phyloP scores from a whole-genome alignment of 2,113 vertebrate genomes.

The Crotophaga sulcirostris region DNA sequence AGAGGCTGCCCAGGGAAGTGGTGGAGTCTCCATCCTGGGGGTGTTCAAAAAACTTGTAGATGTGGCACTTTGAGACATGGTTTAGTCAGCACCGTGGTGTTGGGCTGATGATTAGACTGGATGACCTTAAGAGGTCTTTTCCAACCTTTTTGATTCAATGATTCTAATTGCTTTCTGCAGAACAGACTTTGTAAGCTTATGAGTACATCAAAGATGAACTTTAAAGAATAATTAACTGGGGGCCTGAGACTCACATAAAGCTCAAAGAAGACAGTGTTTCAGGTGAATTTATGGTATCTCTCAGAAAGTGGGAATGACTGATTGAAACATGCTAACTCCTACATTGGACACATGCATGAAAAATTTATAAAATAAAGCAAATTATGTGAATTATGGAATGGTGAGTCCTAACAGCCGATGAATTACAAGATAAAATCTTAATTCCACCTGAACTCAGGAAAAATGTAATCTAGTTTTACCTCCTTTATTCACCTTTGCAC shows the following conservation, averaged over 20 bases:
- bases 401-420: neutral
- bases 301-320: neutral
- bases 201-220: neutral
- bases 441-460: neutral
- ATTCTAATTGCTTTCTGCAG: neutral
- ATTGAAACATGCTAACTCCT: neutral
- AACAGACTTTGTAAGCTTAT: neutral
- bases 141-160: too few species aligned
- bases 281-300: neutral
- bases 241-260: neutral
- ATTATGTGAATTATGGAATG: neutral
- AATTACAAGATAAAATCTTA: neutral
- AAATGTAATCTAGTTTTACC: neutral
- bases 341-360: neutral
- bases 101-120: too few species aligned
- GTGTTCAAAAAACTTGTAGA: too few species aligned
- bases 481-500: neutral
- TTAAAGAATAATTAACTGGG: neutral
- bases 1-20: too few species aligned
- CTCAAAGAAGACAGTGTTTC: neutral
- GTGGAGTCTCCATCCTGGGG: too few species aligned
- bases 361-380: neutral
- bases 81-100: too few species aligned
- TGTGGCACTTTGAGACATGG: too few species aligned
- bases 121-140: too few species aligned